These are phyloP conservation scores for Stenolophus ochropezus DNA, from an alignment of 2,888 invertebrate genomes.

Conservation along the genomic window DNA sequence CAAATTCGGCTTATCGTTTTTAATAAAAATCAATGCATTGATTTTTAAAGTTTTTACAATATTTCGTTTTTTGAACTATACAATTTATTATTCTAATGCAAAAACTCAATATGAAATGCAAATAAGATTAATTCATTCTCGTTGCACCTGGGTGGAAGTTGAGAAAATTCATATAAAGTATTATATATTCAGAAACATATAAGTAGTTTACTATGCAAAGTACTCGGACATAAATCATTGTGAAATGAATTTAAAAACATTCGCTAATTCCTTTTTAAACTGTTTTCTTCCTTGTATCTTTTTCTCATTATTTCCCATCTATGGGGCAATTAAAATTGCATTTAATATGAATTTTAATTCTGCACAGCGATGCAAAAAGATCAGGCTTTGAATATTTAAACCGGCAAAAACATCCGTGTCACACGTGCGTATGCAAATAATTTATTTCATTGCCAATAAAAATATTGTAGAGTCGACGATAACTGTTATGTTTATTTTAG, in stretches of 20 bases:
- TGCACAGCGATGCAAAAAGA: conserved; percentile 1
- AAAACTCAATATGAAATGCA: too few relatives aligned
- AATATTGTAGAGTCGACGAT: neutral
- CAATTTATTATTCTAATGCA: too few relatives aligned
- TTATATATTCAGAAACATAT: neutral
- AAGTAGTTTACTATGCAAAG: conserved; percentile 16
- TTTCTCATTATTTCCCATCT: conserved; percentile 23
- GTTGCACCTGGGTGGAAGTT: too few relatives aligned
- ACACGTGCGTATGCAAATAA: neutral
- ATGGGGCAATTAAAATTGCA: conserved; percentile 16
- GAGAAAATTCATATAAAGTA: too few relatives aligned
- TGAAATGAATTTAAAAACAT: conserved; percentile 21
- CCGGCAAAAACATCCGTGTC: neutral
- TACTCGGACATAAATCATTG: neutral
- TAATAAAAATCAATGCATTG: too few relatives aligned
- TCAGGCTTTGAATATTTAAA: conserved; percentile 20
- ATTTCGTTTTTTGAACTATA: too few relatives aligned
- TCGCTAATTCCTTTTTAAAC: conserved; percentile 37
- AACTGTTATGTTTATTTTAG: neutral
- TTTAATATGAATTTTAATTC: conserved; percentile 23
- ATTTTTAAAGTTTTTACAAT: too few relatives aligned
- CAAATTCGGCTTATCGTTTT: too few relatives aligned
- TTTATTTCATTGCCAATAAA: neutral
- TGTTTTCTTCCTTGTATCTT: conserved; percentile 17
- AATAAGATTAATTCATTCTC: too few relatives aligned